Base-by-base conservation (phyloP, 1,140 invertebrate genomes). In the Rhagoletis pomonella region DNA sequence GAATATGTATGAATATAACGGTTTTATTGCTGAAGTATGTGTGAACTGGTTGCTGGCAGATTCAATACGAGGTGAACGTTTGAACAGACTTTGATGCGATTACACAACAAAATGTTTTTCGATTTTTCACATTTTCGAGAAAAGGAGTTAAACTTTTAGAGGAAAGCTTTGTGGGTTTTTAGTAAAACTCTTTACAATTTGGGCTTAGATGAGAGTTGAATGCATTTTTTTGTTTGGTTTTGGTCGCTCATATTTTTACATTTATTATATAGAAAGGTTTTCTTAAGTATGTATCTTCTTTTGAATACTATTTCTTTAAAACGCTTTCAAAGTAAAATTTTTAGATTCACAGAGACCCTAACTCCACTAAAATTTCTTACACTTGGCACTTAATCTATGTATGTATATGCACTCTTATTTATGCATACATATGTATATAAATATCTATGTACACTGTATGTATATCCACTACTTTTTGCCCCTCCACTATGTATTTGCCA, bases 91-190 rank as follows among this genome's bases (percentile, higher is more conserved):
- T 81, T 44, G 84, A 14, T n/a, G 59, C 44, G 84, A 86, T 86
- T 86, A 86, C 84, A 86, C 84, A 86, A 86, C 84, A 19, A 44
- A 64, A 59, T 47, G n/a, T 29, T 81, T 62, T 55, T 86, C 55
- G 59, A 19, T 42, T 62, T 86, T 29, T 58, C 67, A 47, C 39
- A 73, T n/a, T 55, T 9, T 7, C 44, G n/a, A 29, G 64, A 81
- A 81, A 55, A n/a, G 12, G 10, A 4, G 14, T 44, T 73, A 17
- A 3, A n/a, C 17, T n/a, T 12, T 73, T 73, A n/a, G 5, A 29
- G 5, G 4, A n/a, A 73, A 73, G 44, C 17, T 12, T 2, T 14
- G 12, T 62, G 12, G 3, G 4, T 67, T 67, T 67, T 6, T 19
- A 64, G 5, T 5, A 55, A 55, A 55, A 55, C 10, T 55, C 5